Evolutionary conservation across 2,797 vertebrate genomes (phyloP).

Genomic region (Arrhamphus sclerolepis): DNA sequence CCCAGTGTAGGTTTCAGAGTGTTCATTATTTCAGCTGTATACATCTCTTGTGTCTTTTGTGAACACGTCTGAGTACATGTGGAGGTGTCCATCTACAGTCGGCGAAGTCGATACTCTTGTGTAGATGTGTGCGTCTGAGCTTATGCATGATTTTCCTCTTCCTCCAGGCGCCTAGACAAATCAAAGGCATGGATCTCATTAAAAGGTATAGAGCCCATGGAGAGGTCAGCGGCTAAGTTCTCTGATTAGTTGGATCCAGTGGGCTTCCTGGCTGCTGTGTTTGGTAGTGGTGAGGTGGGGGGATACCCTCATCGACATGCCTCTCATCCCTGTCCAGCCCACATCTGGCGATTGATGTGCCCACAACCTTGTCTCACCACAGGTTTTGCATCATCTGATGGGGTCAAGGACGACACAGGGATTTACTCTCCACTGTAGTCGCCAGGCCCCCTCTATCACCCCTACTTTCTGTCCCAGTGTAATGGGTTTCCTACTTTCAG

Average conservation of each 20-base stretch:
- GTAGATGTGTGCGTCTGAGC: conserved; percentile 18
- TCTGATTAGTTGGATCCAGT: conserved; percentile 71
- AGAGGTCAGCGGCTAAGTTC: conserved; percentile 71
- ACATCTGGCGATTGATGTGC: conserved; percentile 40
- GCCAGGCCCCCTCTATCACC: conserved; percentile 21
- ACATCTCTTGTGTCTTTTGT: conserved; percentile 23
- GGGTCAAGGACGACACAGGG: conserved; percentile 69
- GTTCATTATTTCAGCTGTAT: conserved; percentile 58
- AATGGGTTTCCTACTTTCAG: conserved; percentile 53
- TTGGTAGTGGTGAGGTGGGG: conserved; percentile 1
- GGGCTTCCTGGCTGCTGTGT: conserved; percentile 39
- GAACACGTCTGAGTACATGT: conserved; percentile 20
- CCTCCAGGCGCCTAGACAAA: conserved; percentile 62
- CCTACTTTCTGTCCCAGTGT: conserved; percentile 38
- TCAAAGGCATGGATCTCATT: conserved; percentile 80
- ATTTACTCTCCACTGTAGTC: conserved; percentile 17
- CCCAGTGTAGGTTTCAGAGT: conserved; percentile 44
- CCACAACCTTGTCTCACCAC: conserved; percentile 35
- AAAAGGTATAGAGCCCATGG: conserved; percentile 65
- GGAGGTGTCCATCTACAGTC: conserved; percentile 30
- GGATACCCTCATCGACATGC: conserved; percentile 43
- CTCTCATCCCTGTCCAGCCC: conserved; percentile 61
- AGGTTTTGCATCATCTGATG: conserved; percentile 27
- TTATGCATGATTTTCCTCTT: conserved; percentile 53
- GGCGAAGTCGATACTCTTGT: conserved; percentile 20